Conservation (phyloP, 2,797 vertebrate genomes). For the Lemur catta region DNA sequence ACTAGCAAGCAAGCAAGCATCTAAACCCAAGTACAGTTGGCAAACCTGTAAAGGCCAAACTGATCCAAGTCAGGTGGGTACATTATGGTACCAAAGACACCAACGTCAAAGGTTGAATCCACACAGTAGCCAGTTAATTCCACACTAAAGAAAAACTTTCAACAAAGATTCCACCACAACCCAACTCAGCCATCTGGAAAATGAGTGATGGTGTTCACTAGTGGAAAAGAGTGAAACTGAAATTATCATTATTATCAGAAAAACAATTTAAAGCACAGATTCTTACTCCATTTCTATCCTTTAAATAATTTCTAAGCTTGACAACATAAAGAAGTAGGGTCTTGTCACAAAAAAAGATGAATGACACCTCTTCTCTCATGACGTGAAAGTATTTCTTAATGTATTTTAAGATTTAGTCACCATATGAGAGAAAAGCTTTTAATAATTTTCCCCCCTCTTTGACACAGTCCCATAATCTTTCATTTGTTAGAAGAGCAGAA, state of each 20-base stretch:
- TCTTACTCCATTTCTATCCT: not conserved
- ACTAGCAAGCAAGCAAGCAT: not conserved
- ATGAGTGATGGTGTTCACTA: not conserved
- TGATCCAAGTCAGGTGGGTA: not conserved
- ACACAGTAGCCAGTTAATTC: not conserved
- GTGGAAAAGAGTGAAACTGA: not conserved
- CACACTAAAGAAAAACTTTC: conserved; percentile 28
- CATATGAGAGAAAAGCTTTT: not conserved
- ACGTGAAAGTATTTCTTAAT: not conserved
- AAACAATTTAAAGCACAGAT: conserved; percentile 33
- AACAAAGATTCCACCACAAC: conserved; percentile 35
- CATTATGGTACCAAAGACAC: not conserved
- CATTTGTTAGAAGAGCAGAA: not conserved
- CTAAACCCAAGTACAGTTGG: not conserved
- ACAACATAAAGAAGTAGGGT: conserved; percentile 1
- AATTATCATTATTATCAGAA: not conserved
- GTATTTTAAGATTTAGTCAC: conserved; percentile 1
- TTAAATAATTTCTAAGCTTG: conserved; percentile 38
- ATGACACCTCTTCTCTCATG: not conserved
- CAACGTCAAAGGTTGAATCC: not conserved
- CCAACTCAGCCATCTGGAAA: not conserved
- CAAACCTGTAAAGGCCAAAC: conserved; percentile 20
- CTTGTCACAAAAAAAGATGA: not conserved
- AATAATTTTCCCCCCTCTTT: not conserved
- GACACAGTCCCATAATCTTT: not conserved